A percentile compares a stretch with the other conserved stretches of the same genome.
Conservation (phyloP, 1,140 invertebrate genomes). For the Asbolus verrucosus region DNA sequence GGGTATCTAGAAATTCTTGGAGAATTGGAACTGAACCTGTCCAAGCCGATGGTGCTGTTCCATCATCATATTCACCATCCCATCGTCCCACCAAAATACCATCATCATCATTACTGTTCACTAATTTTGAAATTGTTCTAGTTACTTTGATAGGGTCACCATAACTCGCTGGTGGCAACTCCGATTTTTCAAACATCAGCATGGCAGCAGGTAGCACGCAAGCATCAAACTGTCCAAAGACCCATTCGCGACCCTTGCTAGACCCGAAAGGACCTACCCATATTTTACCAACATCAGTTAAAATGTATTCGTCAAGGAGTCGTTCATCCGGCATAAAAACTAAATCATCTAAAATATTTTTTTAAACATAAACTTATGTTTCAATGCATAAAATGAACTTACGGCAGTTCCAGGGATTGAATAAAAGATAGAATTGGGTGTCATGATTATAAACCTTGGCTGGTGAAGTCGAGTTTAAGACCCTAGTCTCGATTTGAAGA, state of each 20-base stretch:
- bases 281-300: conserved; percentile 80
- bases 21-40: conserved; percentile 75
- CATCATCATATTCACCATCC: conserved; percentile 79
- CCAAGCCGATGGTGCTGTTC: conserved; percentile 75
- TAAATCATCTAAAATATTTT: conserved; percentile 68
- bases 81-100: conserved; percentile 79
- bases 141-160: conserved; percentile 80
- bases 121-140: conserved; percentile 78
- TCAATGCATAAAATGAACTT: conserved; percentile 49
- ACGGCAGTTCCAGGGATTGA: conserved; percentile 88
- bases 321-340: conserved; percentile 75
- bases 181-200: conserved; percentile 72
- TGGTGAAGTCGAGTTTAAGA: conserved; percentile 17
- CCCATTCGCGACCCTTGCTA: conserved; percentile 75
- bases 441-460: conserved; percentile 66
- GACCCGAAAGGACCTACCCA: conserved; percentile 76
- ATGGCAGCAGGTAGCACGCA: conserved; percentile 72
- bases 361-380: background rate
- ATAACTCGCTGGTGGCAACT: conserved; percentile 68
- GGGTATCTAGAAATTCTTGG: conserved; percentile 71
- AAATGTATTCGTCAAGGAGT: conserved; percentile 76
- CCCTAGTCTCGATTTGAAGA: conserved; percentile 70
- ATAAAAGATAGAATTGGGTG: conserved; percentile 80
- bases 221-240: conserved; percentile 79
- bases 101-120: conserved; percentile 78